These are phyloP conservation scores for Drosophila busckii DNA, from an alignment of 1,140 invertebrate genomes.

Conservation along the genomic window DNA sequence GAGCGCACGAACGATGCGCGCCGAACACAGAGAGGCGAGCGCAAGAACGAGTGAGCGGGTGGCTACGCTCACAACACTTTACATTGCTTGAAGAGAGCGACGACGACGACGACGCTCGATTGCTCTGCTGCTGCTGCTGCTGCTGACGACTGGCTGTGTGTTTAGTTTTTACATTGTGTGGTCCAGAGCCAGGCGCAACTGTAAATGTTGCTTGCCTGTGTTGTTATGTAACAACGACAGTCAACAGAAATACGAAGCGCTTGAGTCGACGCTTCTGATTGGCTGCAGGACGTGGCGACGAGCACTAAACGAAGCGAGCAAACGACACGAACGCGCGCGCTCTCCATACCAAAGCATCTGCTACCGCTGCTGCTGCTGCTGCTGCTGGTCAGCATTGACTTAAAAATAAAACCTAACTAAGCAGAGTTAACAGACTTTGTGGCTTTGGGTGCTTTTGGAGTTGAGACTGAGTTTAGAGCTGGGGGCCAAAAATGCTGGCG, in stretches of 20 bases:
- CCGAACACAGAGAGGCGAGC: slow-evolving; percentile 1
- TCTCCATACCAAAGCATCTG: slow-evolving; percentile 8
- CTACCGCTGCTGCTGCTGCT: slow-evolving; percentile 4
- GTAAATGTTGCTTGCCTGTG: too few species aligned
- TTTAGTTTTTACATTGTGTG: too few species aligned
- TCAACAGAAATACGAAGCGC: slow-evolving; percentile 25
- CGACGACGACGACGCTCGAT: slow-evolving; percentile 21
- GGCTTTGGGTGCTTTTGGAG: too few species aligned
- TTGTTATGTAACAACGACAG: background rate
- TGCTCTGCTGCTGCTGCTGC: too few species aligned
- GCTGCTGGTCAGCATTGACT: slow-evolving; percentile 33
- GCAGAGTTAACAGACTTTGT: too few species aligned
- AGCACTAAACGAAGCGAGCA: slow-evolving; percentile 12
- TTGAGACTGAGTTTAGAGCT: too few species aligned
- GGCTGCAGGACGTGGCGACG: slow-evolving; percentile 47
- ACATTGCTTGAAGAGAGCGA: slow-evolving; percentile 55
- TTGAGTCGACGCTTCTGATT: slow-evolving; percentile 49
- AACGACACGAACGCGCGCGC: slow-evolving; percentile 7
- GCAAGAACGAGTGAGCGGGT: background rate
- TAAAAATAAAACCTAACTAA: slow-evolving; percentile 13
- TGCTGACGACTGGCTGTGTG: background rate
- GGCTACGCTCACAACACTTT: slow-evolving; percentile 11
- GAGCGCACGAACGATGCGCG: background rate
- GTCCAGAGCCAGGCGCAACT: too few species aligned
- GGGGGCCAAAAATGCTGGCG: too few species aligned